phyloP scores from a whole-genome alignment of 2,113 vertebrate genomes.

The Pimephales promelas region DNA sequence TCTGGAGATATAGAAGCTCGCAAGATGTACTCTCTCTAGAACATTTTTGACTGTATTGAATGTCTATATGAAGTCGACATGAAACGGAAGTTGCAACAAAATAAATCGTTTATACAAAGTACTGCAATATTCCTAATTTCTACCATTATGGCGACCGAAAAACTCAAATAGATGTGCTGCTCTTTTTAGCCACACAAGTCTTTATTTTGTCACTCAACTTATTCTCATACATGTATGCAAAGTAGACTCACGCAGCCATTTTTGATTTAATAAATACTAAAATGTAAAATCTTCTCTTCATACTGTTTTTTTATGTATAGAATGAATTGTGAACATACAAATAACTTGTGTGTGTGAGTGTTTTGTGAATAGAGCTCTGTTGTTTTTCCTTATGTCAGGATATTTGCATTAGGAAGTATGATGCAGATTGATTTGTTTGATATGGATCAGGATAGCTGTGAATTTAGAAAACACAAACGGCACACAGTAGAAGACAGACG shows the following conservation, averaged over 20 bases:
- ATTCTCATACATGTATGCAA: background rate
- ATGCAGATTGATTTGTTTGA: slow-evolving; percentile 21
- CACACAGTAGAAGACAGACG: background rate
- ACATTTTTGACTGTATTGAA: background rate
- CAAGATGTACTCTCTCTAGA: slow-evolving; percentile 44
- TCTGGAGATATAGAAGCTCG: slow-evolving; percentile 50
- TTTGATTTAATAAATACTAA: background rate
- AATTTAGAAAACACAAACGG: background rate
- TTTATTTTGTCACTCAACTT: background rate
- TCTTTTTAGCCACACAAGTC: background rate
- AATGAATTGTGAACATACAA: background rate
- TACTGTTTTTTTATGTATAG: background rate
- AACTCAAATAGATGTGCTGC: background rate
- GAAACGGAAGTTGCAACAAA: too few relatives aligned
- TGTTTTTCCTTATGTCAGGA: slow-evolving; percentile 24
- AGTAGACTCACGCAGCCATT: background rate
- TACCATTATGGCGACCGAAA: background rate
- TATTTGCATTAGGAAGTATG: slow-evolving; percentile 65
- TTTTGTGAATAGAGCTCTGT: background rate
- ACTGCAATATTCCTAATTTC: background rate
- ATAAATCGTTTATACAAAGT: too few relatives aligned
- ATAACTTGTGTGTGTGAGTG: background rate
- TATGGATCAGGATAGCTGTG: background rate
- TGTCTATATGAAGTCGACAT: background rate
- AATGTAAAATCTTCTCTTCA: too few relatives aligned